Evolutionary conservation across 1,140 invertebrate species (phyloP), one percentile per base, ranked within the genome.

Genomic region (Pissodes strobi): DNA sequence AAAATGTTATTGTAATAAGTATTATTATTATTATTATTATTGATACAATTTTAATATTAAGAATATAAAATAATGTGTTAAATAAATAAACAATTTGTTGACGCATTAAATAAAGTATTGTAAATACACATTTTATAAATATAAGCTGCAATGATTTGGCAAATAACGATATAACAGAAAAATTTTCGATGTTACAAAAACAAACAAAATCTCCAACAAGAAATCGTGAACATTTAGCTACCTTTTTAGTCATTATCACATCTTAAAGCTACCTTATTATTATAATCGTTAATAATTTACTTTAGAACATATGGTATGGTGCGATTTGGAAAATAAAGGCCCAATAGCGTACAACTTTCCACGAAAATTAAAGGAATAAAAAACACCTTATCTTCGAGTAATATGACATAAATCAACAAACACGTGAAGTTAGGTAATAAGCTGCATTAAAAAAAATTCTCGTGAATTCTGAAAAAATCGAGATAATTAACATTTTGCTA

Each of bases 1-100:
- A 72, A 72, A 72, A 72, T 67, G 71, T 72, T 72, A 72, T 72
- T 72, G 63, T 67, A 68, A n/a, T n/a, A n/a, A n/a, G n/a, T n/a
- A n/a, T n/a, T n/a, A n/a, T n/a, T n/a, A n/a, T n/a, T n/a, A n/a
- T 56, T 69, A 64, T 41, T 67, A 59, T 67, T 67, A 64, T 64
- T 68, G 51, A 67, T 64, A 69, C 56, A 64, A 34, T 63, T 59
- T 52, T 64, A 62, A 25, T 65, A 66, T 53, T 66, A 67, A 61
- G 49, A 21, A 49, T 59, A 53, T 57, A 69, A 71, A 30, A 69
- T 65, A 69, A 67, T 39, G 49, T 64, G 61, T 71, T 71, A 71
- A 69, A 67, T 69, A 71, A 69, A 64, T 57, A 64, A 62, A 61
- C 53, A 59, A n/a, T n/a, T n/a, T 60, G 57, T 49, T 48, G 19